A percentile compares a stretch with the other conserved stretches of the same genome.
These are phyloP conservation scores for Eupeodes luniger DNA, from an alignment of 2,888 invertebrate species.

Conservation along the genomic window DNA sequence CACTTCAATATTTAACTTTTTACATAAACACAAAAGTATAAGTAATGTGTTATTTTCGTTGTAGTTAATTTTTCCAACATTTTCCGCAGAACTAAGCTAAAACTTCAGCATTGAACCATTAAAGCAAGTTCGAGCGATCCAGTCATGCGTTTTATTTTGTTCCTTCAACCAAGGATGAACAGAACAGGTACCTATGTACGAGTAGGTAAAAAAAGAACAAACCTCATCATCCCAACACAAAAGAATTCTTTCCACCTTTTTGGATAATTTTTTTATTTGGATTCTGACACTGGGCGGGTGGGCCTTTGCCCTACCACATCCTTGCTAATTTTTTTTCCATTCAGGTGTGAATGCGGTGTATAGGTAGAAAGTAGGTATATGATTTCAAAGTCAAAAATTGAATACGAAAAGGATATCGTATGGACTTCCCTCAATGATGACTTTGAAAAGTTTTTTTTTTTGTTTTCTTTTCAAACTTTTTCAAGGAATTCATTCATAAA, in stretches of 20 bases:
- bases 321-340: not conserved
- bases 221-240: not conserved
- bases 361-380: not conserved
- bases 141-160: no score
- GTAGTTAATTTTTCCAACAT: no score
- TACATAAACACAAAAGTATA: no score
- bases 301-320: not conserved
- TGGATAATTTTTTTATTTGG: not conserved
- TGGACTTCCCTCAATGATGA: slow-evolving; percentile 27
- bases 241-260: slow-evolving; percentile 12
- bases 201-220: not conserved
- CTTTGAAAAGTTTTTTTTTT: slow-evolving; percentile 21
- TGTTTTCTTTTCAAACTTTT: not conserved
- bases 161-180: no score
- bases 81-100: no score
- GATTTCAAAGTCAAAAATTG: slow-evolving; percentile 56
- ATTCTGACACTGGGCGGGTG: not conserved
- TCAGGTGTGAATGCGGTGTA: not conserved
- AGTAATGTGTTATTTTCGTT: no score
- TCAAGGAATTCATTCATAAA: slow-evolving; percentile 39
- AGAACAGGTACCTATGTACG: no score
- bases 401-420: slow-evolving; percentile 37
- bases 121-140: no score
- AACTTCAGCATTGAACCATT: no score
- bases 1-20: no score